Base-by-base conservation (phyloP, 2,113 vertebrate genomes). In the Siphamia tubifer region DNA sequence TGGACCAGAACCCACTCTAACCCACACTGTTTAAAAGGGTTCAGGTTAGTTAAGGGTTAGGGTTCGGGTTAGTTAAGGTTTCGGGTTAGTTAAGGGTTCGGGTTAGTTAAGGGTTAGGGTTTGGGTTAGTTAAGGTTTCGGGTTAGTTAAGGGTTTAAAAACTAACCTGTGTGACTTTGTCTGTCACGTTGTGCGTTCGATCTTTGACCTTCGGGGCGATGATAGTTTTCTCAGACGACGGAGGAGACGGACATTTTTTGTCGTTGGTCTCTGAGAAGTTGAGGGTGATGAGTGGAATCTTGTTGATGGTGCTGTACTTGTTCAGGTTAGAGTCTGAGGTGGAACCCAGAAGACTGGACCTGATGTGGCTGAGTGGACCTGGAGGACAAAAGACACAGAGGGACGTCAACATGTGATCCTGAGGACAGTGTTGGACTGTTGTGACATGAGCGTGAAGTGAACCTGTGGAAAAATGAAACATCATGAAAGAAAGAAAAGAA, bases 141-240 rank as follows among this genome's bases (percentile, higher is more conserved):
- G n/a, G n/a, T n/a, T n/a, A n/a, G n/a, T n/a, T n/a, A n/a, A n/a
- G n/a, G n/a, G n/a, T n/a, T n/a, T n/a, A n/a, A n/a, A n/a, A n/a
- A n/a, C n/a, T n/a, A n/a, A n/a, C 97, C 98, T 99, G 98, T 8
- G 98, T 99, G 77, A 99, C 98, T 56, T 99, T 99, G 76, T 99
- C 98, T 19, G 98, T 99, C 74, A 99, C 98, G 23, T 98, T 97
- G 91, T 99, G 98, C 13, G 96, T 96, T 78, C 96, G 94, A 62
- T 98, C 96, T 88, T 98, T 99, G 88, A 99, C 96, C 75, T 97
- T 98, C 31, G 96, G 94, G n/a, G 98, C 96, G 72, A 99, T 98
- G 82, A 99, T 98, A 81, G 96, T 95, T 92, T 98, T 98, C 85
- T 99, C 98, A 0, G 98, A 99, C 57, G 96, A 96, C 12, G 97